Evolutionary conservation across 1,140 invertebrate genomes (phyloP).

Genomic region (Drosophila ogumai): DNA sequence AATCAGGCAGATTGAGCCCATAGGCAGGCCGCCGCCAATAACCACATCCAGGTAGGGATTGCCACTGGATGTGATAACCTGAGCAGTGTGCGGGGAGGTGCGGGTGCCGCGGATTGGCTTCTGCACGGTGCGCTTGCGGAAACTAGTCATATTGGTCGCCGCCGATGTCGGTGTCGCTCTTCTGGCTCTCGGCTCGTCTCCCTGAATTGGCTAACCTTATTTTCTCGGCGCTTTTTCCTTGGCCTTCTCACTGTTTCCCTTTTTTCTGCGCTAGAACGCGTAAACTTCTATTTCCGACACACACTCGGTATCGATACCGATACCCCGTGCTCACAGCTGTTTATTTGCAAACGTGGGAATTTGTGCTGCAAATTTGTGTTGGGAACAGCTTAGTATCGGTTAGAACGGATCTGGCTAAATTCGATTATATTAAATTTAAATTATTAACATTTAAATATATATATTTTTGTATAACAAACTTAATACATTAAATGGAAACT

Average conservation of each 20-base stretch:
- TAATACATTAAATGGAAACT: no score
- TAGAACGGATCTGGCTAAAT: neutral
- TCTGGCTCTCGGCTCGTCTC: slow-evolving; percentile 2
- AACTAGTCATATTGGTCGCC: slow-evolving; percentile 73
- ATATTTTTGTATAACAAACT: no score
- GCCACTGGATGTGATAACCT: slow-evolving; percentile 89
- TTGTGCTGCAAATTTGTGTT: no score
- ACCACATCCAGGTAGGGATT: slow-evolving; percentile 90
- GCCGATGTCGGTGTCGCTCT: neutral
- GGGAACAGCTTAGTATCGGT: neutral
- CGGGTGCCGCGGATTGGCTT: slow-evolving; percentile 87
- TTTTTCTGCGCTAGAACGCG: slow-evolving; percentile 18
- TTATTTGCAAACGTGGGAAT: slow-evolving; percentile 4
- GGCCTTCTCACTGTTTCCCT: slow-evolving; percentile 3
- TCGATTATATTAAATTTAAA: no score
- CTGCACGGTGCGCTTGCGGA: slow-evolving; percentile 77
- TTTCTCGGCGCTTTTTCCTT: slow-evolving; percentile 18
- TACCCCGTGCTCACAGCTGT: slow-evolving; percentile 12
- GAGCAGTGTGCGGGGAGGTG: slow-evolving; percentile 88
- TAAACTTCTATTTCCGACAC: slow-evolving; percentile 37
- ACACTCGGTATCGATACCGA: slow-evolving; percentile 12
- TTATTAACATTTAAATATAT: no score
- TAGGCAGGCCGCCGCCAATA: slow-evolving; percentile 88
- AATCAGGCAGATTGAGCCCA: slow-evolving; percentile 87
- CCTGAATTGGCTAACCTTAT: slow-evolving; percentile 21